Base-by-base conservation (phyloP, 2,797 vertebrate genomes). In the Zenarchopterus dispar region DNA sequence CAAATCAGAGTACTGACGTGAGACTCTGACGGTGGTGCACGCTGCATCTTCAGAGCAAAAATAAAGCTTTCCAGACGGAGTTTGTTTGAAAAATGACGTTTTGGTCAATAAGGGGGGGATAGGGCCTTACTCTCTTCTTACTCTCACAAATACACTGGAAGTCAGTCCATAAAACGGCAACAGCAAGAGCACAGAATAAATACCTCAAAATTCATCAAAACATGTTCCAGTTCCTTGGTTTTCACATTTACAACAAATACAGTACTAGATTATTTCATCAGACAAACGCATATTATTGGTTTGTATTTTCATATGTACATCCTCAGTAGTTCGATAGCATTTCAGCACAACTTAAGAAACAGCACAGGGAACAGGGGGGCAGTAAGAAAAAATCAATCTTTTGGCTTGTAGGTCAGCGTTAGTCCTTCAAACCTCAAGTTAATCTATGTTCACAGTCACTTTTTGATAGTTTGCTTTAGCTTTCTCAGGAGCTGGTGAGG, bases 121-220 rank as follows among this genome's bases (percentile, higher is more conserved):
- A 51, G 56, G 61, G 71, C 65, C 50, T 75, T 72, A 42, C 60
- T 65, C 73, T 80, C 54, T 67, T 67, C 56, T 66, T 43, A 47
- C 62, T 65, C 49, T 76, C 56, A 56, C 62, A 57, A 62, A 79
- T 47, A 76, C 67, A 58, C 70, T 72, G 70, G 67, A 76, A 75
- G 69, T 80, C 62, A 73, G 73, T 72, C 51, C 36, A 60, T 50
- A 56, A 65, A 66, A 80, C 54, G 4, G 57, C 49, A 72, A 75
- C 58, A 80, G 46, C 70, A 80, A 73, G 42, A 76, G 60, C 43
- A 62, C 49, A 68, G 75, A 90, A 93, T 92, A 92, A 93, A 93
- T 91, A 92, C 51, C 61, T 70, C 56, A 80, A 86, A 71, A 84
- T 67, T 70, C 73, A 67, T 71, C 23, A 64, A 84, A 71, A 84